A percentile compares a stretch with the other conserved stretches of the same genome.
These are phyloP conservation scores for Reticulitermes lucifugus DNA, from an alignment of 2,888 invertebrate species.

Conservation along the genomic window DNA sequence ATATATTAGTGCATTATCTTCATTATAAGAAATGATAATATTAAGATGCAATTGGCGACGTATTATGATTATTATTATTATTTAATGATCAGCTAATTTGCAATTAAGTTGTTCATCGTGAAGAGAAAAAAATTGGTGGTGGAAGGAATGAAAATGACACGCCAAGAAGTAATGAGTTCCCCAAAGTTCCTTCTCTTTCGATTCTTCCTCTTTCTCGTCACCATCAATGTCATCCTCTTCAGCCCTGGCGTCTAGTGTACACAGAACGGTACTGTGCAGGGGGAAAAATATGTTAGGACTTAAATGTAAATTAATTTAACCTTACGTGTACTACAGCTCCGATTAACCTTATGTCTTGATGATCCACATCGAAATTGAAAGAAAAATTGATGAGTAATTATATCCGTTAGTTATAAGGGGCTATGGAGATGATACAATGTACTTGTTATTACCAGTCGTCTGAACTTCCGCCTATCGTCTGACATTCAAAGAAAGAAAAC, in stretches of 20 bases:
- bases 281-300: not conserved
- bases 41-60: conserved; percentile 12
- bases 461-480: too few species aligned
- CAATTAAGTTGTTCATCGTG: not conserved
- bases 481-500: too few species aligned
- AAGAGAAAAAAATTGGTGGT: not conserved
- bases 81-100: not conserved
- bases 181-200: conserved; percentile 22
- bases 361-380: too few species aligned
- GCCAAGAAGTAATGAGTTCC: conserved; percentile 44
- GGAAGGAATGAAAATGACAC: conserved; percentile 43
- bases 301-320: not conserved
- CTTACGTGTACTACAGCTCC: not conserved
- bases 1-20: not conserved
- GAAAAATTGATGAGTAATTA: too few species aligned
- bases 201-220: not conserved
- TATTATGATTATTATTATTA: not conserved
- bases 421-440: too few species aligned
- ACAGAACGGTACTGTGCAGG: not conserved
- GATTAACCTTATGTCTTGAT: not conserved
- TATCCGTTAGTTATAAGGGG: too few species aligned
- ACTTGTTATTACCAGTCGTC: too few species aligned
- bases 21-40: not conserved
- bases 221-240: not conserved
- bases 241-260: not conserved